These are phyloP conservation scores for Gallinago jamesoni DNA, from an alignment of 2,113 vertebrate genomes.

Conservation along the genomic window DNA sequence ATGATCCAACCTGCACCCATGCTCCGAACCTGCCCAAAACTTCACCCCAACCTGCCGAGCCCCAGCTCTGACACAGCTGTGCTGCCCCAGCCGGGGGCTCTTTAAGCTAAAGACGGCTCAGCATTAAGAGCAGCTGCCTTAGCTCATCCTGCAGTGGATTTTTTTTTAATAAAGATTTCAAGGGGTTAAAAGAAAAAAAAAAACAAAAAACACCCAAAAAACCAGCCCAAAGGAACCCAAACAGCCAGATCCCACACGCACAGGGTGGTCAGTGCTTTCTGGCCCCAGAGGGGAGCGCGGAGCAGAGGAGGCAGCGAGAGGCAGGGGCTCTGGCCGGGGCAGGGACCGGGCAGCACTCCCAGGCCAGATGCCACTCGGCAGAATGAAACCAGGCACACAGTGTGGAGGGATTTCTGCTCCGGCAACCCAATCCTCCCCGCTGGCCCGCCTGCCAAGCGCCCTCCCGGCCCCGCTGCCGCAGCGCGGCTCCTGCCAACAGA, in stretches of 20 bases:
- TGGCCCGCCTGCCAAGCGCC: neutral
- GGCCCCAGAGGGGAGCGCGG: rapidly evolving
- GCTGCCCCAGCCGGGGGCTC: neutral
- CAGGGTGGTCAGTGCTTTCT: rapidly evolving
- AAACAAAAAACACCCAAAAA: neutral
- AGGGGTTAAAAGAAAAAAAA: neutral
- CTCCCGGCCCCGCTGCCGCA: neutral
- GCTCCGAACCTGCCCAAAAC: neutral
- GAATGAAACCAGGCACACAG: neutral
- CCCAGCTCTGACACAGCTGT: rapidly evolving
- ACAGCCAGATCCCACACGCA: neutral
- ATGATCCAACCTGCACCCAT: rapidly evolving
- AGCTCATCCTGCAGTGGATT: neutral
- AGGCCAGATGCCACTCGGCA: slow-evolving; percentile 14
- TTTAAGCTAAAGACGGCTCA: neutral
- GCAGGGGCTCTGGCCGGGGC: neutral
- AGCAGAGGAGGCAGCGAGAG: neutral
- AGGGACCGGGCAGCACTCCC: neutral
- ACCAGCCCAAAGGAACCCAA: neutral
- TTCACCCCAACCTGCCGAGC: neutral
- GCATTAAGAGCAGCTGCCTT: neutral
- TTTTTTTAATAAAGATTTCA: neutral
- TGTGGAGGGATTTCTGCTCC: slow-evolving; percentile 13
- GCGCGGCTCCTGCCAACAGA: neutral
- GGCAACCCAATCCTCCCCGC: neutral